Conservation (phyloP, 2,797 vertebrate species). For the Microctenopoma steveboyesi region DNA sequence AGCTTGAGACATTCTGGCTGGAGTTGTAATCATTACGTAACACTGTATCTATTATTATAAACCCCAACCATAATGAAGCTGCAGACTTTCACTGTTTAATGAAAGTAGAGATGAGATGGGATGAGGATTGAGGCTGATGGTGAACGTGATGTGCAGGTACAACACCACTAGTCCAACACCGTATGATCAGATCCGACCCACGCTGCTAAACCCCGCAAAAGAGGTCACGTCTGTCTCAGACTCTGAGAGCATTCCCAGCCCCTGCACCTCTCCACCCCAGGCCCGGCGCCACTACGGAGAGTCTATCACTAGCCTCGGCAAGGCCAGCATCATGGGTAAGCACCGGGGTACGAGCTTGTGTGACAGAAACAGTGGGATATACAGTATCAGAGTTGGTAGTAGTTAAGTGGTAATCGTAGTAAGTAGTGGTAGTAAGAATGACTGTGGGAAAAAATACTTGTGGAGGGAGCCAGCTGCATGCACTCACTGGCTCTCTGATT, state of each 20-base stretch:
- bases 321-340: conserved; percentile 94
- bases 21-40: neutral
- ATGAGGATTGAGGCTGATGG: conserved; percentile 1
- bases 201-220: conserved; percentile 89
- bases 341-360: neutral
- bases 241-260: conserved; percentile 88
- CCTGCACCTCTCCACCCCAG: conserved; percentile 91
- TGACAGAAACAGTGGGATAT: neutral
- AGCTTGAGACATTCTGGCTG: neutral
- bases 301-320: conserved; percentile 95
- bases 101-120: neutral
- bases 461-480: neutral
- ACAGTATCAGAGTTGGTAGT: too few species aligned
- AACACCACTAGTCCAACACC: conserved; percentile 90
- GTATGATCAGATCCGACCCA: conserved; percentile 91
- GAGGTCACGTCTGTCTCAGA: conserved; percentile 84
- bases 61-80: neutral
- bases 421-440: neutral
- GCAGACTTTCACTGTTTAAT: neutral
- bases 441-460: neutral
- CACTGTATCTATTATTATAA: neutral
- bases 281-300: conserved; percentile 91
- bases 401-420: too few species aligned
- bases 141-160: conserved; percentile 74
- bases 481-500: neutral